Evolutionary conservation across 2,113 vertebrate genomes (phyloP).

Genomic region (Sebastes fasciatus): DNA sequence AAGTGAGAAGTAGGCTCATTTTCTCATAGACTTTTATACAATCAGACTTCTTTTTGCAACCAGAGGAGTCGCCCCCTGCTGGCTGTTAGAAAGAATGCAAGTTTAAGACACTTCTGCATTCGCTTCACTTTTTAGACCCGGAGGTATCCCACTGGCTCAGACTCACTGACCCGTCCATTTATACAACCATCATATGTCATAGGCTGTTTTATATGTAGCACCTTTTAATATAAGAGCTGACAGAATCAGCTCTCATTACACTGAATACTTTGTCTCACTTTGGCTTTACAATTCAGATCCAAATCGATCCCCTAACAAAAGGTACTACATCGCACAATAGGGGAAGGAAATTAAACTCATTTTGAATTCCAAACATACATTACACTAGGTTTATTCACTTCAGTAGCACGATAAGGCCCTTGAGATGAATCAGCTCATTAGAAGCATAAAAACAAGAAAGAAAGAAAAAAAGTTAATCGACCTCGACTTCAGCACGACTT

Average conservation of each 20-base stretch:
- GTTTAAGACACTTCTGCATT: no score
- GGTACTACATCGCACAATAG: constrained; percentile 17
- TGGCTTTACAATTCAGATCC: not conserved
- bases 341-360: constrained; percentile 36
- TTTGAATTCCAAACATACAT: constrained; percentile 57
- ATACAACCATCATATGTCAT: not conserved
- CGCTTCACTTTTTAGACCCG: no score
- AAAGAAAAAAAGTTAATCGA: constrained; percentile 23
- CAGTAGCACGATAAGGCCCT: constrained; percentile 42
- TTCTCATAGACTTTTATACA: no score
- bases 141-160: not conserved
- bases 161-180: not conserved
- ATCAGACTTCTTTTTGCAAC: no score
- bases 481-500: constrained; percentile 25
- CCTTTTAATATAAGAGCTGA: not conserved
- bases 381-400: constrained; percentile 50
- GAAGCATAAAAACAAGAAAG: constrained; percentile 39
- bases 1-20: no score
- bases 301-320: constrained; percentile 27
- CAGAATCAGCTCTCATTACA: not conserved
- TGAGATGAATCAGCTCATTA: constrained; percentile 67
- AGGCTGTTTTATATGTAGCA: not conserved
- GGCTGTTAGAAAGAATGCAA: no score
- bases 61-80: no score
- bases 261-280: constrained; percentile 22